These are phyloP conservation scores for Emydura subglobosa DNA, from an alignment of 2,113 vertebrate genomes.

Conservation along the genomic window DNA sequence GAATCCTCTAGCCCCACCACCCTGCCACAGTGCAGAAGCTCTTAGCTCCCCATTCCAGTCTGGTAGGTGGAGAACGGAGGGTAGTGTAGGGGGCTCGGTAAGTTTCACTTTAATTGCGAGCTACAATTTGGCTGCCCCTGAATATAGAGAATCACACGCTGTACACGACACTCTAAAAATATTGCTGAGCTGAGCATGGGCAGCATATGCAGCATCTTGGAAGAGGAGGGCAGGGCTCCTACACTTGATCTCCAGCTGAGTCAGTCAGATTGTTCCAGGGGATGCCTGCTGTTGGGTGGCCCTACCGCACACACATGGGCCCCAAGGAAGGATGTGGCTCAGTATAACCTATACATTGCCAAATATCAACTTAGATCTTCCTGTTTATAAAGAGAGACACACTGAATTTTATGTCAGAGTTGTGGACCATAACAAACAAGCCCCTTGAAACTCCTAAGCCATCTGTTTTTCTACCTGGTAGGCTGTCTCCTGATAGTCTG, in stretches of 20 bases:
- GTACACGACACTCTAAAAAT: accelerated
- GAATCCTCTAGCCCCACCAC: no score
- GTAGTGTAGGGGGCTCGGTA: no score
- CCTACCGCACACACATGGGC: accelerated
- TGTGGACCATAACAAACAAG: not conserved
- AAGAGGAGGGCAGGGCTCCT: not conserved
- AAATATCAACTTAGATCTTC: not conserved
- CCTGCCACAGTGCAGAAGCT: no score
- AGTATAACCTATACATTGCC: not conserved
- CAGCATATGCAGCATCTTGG: not conserved
- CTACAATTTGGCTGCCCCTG: no score
- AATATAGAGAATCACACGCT: not conserved
- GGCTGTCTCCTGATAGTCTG: not conserved
- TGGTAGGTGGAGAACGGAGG: no score
- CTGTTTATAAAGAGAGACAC: not conserved
- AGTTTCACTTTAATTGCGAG: no score
- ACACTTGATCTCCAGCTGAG: accelerated
- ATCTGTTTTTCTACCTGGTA: not conserved
- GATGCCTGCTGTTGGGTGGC: not conserved
- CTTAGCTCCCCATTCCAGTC: no score
- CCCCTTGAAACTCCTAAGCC: not conserved
- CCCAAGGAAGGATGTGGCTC: not conserved
- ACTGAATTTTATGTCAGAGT: not conserved
- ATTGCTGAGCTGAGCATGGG: not conserved
- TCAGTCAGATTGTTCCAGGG: not conserved